Evolutionary conservation across 2,113 vertebrate genomes (phyloP).

Genomic region (Cephalopholis sonnerati): DNA sequence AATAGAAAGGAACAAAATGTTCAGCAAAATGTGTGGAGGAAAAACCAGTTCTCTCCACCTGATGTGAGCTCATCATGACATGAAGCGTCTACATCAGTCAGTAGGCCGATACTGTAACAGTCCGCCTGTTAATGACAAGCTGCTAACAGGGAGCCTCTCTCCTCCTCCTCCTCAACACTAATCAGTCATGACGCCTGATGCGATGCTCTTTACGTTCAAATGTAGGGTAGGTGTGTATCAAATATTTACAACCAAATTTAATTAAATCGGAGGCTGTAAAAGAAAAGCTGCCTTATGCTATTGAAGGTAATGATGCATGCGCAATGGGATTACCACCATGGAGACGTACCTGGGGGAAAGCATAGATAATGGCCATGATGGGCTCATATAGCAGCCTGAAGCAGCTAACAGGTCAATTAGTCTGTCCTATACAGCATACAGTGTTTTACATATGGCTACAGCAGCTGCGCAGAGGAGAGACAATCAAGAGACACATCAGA

Average conservation of each 20-base stretch:
- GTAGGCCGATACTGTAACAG: constrained; percentile 15
- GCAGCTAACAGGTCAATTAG: constrained; percentile 83
- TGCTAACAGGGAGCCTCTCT: constrained; percentile 35
- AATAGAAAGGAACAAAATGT: neutral
- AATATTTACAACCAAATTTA: constrained; percentile 81
- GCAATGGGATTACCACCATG: constrained; percentile 80
- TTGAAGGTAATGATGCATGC: constrained; percentile 85
- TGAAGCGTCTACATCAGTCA: constrained; percentile 7
- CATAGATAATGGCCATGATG: constrained; percentile 73
- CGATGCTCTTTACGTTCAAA: constrained; percentile 67
- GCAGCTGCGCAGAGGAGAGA: constrained; percentile 38
- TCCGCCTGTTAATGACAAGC: constrained; percentile 35
- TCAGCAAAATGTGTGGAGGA: neutral
- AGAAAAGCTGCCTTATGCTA: constrained; percentile 80
- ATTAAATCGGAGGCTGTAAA: constrained; percentile 78
- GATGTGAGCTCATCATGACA: neutral
- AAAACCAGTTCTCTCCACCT: neutral
- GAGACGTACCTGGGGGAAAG: constrained; percentile 76
- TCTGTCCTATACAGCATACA: constrained; percentile 29
- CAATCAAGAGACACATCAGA: constrained; percentile 20
- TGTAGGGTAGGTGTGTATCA: constrained; percentile 70
- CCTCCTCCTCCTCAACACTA: constrained; percentile 19
- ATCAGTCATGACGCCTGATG: constrained; percentile 44
- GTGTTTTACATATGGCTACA: constrained; percentile 68
- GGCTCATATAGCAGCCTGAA: constrained; percentile 66